Evolutionary conservation across 1,140 invertebrate species (phyloP).

Genomic region (Palaemon carinicauda): DNA sequence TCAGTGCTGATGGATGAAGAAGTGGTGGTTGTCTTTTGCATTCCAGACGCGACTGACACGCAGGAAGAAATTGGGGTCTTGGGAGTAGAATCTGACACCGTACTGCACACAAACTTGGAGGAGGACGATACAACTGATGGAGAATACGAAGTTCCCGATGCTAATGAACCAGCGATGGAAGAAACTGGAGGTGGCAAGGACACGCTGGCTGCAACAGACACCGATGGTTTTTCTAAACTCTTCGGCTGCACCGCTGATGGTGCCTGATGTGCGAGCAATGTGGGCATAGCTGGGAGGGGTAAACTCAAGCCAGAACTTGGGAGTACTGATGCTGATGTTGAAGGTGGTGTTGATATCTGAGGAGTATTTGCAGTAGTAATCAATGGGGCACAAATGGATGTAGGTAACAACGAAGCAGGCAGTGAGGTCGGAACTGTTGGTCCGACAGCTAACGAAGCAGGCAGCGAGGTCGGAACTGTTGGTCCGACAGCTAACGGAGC

Average conservation of each 20-base stretch:
- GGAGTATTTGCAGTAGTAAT: background rate
- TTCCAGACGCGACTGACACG: no score
- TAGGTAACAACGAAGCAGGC: background rate
- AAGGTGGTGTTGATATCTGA: background rate
- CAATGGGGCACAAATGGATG: background rate
- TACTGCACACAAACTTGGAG: no score
- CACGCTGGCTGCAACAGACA: background rate
- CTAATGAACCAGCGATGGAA: background rate
- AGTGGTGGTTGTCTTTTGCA: background rate
- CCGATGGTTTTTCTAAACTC: background rate
- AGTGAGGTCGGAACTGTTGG: background rate
- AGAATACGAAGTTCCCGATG: no score
- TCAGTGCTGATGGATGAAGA: background rate
- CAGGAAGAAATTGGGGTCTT: no score
- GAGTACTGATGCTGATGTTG: background rate
- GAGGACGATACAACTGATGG: no score
- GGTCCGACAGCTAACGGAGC: background rate
- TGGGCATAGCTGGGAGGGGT: background rate
- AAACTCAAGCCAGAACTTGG: background rate
- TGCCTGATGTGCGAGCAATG: background rate
- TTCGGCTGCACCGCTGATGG: background rate
- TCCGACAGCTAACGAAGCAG: background rate
- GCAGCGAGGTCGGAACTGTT: background rate
- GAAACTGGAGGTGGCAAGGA: background rate
- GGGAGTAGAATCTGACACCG: no score